Base-by-base conservation (phyloP, 1,140 invertebrate species). In the Drosophila kepulauana region DNA sequence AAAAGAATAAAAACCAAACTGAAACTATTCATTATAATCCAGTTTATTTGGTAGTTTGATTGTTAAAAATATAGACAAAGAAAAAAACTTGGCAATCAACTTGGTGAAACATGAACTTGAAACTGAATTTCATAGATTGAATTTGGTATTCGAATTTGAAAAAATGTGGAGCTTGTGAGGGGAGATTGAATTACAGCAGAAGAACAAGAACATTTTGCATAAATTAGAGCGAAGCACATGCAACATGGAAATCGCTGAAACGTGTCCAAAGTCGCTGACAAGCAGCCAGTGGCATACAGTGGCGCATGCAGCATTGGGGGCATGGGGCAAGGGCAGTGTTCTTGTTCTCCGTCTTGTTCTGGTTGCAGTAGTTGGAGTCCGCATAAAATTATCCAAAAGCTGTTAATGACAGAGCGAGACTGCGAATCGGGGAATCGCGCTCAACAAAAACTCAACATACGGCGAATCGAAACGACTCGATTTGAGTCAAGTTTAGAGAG, bases 331-430 rank as follows among this genome's bases (percentile, higher is more conserved):
- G 59, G 61, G 61, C 59, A 64, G 46, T 8, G 41, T 33, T 67
- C 49, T 11, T 20, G 10, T 49, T 49, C 48, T 49, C 13, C 20
- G 11, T 49, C 48, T 49, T 3, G 5, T 48, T 16, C 45, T 48
- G 7, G 54, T 45, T 54, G 70, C 48, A 52, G 25, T 56, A 20
- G 46, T 48, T 20, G 6, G 13, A 48, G 51, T 59, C 59, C 75
- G 85, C 78, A 88, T 84, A 81, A 85, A 89, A 89, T 88, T 88
- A 89, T 56, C 56, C 78, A 84, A 89, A 85, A 78, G 85, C 78
- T 88, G 85, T 88, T 88, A 88, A 89, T 88, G 81, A 88, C 62
- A 45, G 67, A 67, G 68, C 51, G 82, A 51, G 64, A 76, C 48
- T 13, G 33, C 28, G 33, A 57, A 57, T 38, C 54, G 11, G 16